Conservation (phyloP, 2,888 invertebrate genomes). For the Agonopterix heracliana region DNA sequence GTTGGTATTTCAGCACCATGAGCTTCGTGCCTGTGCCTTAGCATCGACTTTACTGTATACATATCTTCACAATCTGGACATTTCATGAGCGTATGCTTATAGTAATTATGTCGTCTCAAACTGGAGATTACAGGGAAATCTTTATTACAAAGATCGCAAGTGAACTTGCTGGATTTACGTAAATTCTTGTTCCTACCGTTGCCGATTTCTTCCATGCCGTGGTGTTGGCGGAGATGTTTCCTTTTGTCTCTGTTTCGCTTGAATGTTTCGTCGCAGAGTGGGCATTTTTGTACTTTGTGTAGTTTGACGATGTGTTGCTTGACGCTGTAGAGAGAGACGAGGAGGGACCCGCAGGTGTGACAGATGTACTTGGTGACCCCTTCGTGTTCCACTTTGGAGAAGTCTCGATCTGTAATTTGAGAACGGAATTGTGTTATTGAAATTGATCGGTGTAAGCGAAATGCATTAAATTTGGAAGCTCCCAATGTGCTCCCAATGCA, state of each 20-base stretch:
- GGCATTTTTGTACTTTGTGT: not conserved
- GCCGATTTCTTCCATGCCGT: not conserved
- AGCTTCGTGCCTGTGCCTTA: not conserved
- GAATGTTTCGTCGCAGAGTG: not conserved
- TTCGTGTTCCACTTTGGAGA: not conserved
- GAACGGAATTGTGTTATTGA: too few relatives aligned
- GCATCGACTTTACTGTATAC: not conserved
- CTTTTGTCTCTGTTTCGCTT: not conserved
- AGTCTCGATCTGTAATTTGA: not conserved
- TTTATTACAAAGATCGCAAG: slow-evolving; percentile 4
- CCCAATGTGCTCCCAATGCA: too few relatives aligned
- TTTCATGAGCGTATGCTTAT: not conserved
- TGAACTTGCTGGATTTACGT: slow-evolving; percentile 4
- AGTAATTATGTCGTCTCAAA: slow-evolving; percentile 15
- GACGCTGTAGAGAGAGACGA: not conserved
- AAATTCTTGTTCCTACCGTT: not conserved
- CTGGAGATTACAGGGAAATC: not conserved
- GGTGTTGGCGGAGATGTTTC: not conserved
- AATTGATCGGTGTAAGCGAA: too few relatives aligned
- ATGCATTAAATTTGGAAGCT: too few relatives aligned
- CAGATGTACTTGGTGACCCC: not conserved
- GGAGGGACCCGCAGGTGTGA: not conserved
- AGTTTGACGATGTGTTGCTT: not conserved
- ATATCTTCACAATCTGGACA: not conserved
- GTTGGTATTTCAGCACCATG: slow-evolving; percentile 1